Evolutionary conservation across 1,140 invertebrate species (phyloP).

Genomic region (Littorina saxatilis): DNA sequence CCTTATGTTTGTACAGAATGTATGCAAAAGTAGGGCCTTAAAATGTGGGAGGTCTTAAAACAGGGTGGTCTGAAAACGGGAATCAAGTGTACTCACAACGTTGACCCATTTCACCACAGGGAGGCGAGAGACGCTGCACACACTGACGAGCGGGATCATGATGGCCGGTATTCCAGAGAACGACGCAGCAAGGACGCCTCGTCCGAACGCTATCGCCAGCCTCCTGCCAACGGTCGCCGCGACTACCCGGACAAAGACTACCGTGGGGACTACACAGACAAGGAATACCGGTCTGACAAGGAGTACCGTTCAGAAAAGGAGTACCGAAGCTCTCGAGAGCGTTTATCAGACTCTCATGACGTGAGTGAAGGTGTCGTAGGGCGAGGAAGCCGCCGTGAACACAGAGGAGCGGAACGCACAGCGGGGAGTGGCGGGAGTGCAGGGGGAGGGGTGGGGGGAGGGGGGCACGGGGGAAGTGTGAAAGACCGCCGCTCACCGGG

Average conservation of each 20-base stretch:
- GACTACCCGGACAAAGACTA: conserved; percentile 42
- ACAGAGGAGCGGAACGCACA: conserved; percentile 34
- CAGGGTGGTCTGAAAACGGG: too few species aligned
- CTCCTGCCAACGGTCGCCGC: conserved; percentile 51
- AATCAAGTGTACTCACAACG: too few species aligned
- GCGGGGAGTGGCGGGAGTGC: conserved; percentile 33
- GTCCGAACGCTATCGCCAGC: conserved; percentile 56
- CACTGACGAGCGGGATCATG: conserved; percentile 45
- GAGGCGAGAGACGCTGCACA: conserved; percentile 39
- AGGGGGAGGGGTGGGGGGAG: conserved; percentile 22
- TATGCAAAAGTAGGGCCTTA: too few species aligned
- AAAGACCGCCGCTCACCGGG: conserved; percentile 28
- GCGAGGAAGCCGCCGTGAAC: conserved; percentile 46
- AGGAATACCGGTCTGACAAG: conserved; percentile 28
- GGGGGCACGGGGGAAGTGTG: conserved; percentile 1
- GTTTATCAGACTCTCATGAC: conserved; percentile 44
- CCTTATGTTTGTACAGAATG: too few species aligned
- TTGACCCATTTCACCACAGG: conserved; percentile 35
- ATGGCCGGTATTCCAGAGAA: conserved; percentile 33
- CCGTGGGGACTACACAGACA: conserved; percentile 26
- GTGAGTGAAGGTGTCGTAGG: conserved; percentile 24
- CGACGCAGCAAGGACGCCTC: conserved; percentile 49
- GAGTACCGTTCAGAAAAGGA: conserved; percentile 38
- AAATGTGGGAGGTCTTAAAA: too few species aligned
- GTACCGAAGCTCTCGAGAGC: conserved; percentile 53